Percentiles rank a stretch among this genome's conserved stretches.
Conservation (phyloP, 2,113 vertebrate species). For the Centropus unirufus region DNA sequence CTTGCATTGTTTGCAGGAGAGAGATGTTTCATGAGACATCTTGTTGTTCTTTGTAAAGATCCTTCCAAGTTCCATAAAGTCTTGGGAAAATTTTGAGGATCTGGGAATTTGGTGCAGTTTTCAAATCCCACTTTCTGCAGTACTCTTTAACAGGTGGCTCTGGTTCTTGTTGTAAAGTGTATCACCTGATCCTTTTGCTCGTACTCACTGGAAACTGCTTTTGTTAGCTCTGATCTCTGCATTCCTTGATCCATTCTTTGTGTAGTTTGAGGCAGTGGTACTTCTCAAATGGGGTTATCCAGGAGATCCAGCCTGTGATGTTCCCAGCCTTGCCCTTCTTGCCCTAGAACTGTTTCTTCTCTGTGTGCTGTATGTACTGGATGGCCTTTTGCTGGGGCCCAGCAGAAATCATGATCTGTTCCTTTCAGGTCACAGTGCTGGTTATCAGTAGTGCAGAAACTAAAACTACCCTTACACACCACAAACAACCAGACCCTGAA, state of each 20-base stretch:
- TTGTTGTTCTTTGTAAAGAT: background rate
- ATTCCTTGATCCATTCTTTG: background rate
- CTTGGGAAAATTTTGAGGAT: background rate
- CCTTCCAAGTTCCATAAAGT: background rate
- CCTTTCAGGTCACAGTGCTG: background rate
- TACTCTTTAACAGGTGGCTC: background rate
- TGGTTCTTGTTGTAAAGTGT: accelerated
- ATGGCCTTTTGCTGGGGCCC: background rate
- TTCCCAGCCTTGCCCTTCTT: background rate
- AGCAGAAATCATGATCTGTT: background rate
- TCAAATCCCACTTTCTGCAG: background rate
- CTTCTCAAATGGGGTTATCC: background rate
- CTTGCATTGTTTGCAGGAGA: background rate
- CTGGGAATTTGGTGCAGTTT: background rate
- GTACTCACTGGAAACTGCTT: background rate
- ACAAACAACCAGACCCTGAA: background rate
- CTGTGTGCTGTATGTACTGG: background rate
- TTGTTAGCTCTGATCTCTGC: background rate
- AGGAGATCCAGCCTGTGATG: background rate
- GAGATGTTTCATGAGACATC: background rate
- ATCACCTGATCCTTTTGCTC: background rate
- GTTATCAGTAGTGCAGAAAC: background rate
- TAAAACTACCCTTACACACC: background rate
- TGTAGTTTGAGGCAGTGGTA: background rate
- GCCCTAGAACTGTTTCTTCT: background rate